Base-by-base conservation (phyloP, 1,140 invertebrate species). In the Spodoptera litura region DNA sequence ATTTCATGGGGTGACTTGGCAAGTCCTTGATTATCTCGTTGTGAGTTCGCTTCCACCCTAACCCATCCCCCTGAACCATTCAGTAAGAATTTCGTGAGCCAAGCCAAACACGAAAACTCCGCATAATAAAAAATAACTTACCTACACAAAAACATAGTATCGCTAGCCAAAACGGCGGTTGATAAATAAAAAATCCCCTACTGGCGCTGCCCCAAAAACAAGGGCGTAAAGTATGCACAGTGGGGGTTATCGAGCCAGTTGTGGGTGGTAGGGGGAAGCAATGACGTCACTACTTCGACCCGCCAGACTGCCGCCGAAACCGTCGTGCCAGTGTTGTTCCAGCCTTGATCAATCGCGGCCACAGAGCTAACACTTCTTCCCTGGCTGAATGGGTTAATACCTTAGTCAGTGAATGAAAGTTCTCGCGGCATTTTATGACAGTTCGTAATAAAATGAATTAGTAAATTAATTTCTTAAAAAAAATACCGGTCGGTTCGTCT, bases 221-320 rank as follows among this genome's bases (percentile, higher is more conserved):
- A 77, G 84, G 86, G 84, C 85, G 88, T 87, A 85, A 88, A 87
- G 87, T 88, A 87, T 87, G 84, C 83, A 87, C 52, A 66, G 70
- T 53, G 66, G 81, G 64, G 73, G 73, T 75, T 78, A 78, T 79
- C 56, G 81, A 78, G 78, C 71, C 71, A 59, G 71, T 53, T 13
- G 38, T 31, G 44, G 81, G 76, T 53, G 79, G 66, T 52, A 68
- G 79, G 71, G 73, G 80, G 76, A 56, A 58, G 74, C 52, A 49
- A 77, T 89, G 89, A 89, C 89, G 88, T 89, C 89, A 90, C 78
- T 81, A 82, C 73, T 75, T 75, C 85, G 83, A 81, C 82, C 83
- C 86, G 87, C 82, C 87, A 81, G 83, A 80, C 85, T 86, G 87
- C 84, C 86, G 86, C 85, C 81, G 78, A 81, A 85, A 82, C 81